Evolutionary conservation across 2,797 vertebrate genomes (phyloP).

Genomic region (Mus minutoides): DNA sequence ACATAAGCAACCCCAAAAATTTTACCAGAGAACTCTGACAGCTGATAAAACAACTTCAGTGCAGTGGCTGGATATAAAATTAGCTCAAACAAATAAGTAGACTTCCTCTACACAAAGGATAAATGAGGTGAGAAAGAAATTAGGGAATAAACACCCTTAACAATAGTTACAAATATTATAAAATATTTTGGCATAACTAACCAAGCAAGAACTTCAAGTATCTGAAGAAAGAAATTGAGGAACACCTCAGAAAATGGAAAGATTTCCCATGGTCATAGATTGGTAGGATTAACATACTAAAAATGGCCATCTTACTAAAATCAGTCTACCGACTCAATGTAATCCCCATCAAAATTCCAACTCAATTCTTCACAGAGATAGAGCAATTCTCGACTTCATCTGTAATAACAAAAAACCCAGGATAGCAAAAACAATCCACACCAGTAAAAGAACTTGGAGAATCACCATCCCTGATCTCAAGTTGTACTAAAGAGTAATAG

Average conservation of each 20-base stretch:
- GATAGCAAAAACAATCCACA: not conserved
- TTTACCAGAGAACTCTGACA: too few relatives aligned
- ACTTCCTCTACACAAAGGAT: too few relatives aligned
- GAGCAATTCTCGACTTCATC: not conserved
- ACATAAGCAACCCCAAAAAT: too few relatives aligned
- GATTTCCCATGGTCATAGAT: not conserved
- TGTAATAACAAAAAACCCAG: not conserved
- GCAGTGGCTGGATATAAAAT: too few relatives aligned
- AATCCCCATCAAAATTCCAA: not conserved
- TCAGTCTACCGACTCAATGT: not conserved
- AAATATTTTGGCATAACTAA: too few relatives aligned
- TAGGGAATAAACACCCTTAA: too few relatives aligned
- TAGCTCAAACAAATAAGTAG: too few relatives aligned
- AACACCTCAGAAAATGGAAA: not conserved
- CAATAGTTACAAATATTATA: too few relatives aligned
- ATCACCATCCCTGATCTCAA: not conserved
- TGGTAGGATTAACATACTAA: not conserved
- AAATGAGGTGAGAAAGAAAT: too few relatives aligned
- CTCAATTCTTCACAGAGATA: too few relatives aligned
- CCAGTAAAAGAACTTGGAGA: not conserved
- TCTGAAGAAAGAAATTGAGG: not conserved
- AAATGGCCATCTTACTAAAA: not conserved
- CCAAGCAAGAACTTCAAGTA: not conserved
- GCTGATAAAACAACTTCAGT: too few relatives aligned
- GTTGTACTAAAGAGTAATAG: not conserved